phyloP scores from a whole-genome alignment of 92 coral and sea anemone genomes.

The Scolanthus callimorphus region DNA sequence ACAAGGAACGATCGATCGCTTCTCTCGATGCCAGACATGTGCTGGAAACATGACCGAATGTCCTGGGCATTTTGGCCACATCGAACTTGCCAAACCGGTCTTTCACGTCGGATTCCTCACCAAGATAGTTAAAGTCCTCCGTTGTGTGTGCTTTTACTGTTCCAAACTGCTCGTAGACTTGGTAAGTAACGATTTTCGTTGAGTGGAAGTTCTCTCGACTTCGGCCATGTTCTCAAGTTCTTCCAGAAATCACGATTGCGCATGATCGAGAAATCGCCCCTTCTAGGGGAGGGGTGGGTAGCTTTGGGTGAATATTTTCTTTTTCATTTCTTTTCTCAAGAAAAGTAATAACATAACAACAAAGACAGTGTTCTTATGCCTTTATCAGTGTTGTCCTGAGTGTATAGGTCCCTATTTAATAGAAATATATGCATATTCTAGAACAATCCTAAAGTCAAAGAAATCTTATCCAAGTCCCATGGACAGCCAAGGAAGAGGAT shows the following conservation, averaged over 20 bases:
- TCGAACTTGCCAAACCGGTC: conserved; percentile 97
- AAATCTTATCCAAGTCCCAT: conserved; percentile 69
- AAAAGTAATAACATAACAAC: background rate
- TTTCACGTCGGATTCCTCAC: conserved; percentile 89
- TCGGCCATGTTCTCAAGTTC: background rate
- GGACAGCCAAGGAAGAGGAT: conserved; percentile 82
- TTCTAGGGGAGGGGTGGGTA: conserved; percentile 25
- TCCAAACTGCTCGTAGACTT: conserved; percentile 93
- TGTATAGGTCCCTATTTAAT: too few relatives aligned
- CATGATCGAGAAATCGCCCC: conserved; percentile 19
- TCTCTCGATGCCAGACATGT: conserved; percentile 97
- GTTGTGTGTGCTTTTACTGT: conserved; percentile 98
- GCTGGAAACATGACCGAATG: conserved; percentile 99
- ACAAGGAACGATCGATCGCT: conserved; percentile 98
- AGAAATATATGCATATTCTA: too few relatives aligned
- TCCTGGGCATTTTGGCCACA: conserved; percentile 99
- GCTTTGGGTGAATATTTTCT: too few relatives aligned
- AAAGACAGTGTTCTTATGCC: too few relatives aligned
- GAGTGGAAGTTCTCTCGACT: conserved; percentile 4
- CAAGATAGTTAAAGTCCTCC: conserved; percentile 77
- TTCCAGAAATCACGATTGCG: conserved; percentile 12
- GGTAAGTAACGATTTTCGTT: conserved; percentile 45
- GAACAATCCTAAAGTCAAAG: conserved; percentile 94
- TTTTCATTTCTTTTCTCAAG: background rate
- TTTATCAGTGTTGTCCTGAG: too few relatives aligned